Base-by-base conservation (phyloP, 2,888 invertebrate genomes). In the Athalia rosae region DNA sequence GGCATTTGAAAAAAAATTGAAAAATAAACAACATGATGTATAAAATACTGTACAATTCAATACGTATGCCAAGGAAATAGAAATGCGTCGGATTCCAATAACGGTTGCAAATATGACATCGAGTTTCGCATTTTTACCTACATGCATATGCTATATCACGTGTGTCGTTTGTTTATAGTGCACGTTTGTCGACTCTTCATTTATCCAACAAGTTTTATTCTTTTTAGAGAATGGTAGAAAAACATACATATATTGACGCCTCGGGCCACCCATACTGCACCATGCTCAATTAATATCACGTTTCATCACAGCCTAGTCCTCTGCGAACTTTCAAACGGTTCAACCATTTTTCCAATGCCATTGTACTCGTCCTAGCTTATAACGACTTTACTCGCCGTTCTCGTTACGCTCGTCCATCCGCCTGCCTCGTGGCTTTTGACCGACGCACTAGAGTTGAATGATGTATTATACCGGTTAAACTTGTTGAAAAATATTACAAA, bases 201-300 rank as follows among this genome's bases (percentile, higher is more conserved):
- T 45, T 61, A 28, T 74, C 62, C n/a, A 61, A 48, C 47, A 15
- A 74, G 61, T 48, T 74, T 74, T 74, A 28, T 74, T 74, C 15
- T 58, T 8, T 53, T 53, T 53, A 61, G 45, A 13, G 45, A 45
- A 58, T 48, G 43, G 74, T 50, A 15, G 48, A 74, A 74, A 74
- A 74, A 28, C 74, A 74, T 61, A 28, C 74, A 74, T 61, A 13
- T 71, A 58, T 74, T 61, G 74, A 62, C 62, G 74, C 74, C 74
- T 62, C 61, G 41, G 62, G 61, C 47, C 62, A 61, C 28, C 59
- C 15, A n/a, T n/a, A n/a, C 3, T 61, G n/a, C 7, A 71, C 71
- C 71, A 71, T 43, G 58, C 43, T 56, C 48, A 61, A 62, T 62
- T 61, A 62, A 61, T 74, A 74, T 74, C 74, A 62, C 74, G 28